phyloP scores from a whole-genome alignment of 2,888 invertebrate species.

The Gnatocerus cornutus region DNA sequence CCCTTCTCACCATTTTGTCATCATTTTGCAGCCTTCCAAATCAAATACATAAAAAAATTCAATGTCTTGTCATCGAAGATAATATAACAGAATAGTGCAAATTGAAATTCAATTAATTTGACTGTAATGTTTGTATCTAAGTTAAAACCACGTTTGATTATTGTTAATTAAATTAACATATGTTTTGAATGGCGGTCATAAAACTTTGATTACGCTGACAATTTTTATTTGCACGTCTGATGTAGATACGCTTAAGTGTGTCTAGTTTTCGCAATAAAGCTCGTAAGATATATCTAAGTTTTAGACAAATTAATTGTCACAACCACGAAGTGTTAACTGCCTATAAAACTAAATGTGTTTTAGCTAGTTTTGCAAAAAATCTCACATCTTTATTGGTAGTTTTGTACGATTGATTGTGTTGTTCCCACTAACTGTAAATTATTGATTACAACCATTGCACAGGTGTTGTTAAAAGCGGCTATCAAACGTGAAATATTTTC shows the following conservation, averaged over 20 bases:
- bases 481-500: constrained; percentile 10
- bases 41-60: too few species aligned
- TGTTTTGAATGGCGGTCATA: too few species aligned
- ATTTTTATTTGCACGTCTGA: constrained; percentile 4
- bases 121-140: too few species aligned
- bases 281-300: neutral
- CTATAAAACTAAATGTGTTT: constrained; percentile 26
- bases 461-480: constrained; percentile 3
- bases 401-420: constrained; percentile 1
- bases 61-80: too few species aligned
- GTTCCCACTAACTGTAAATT: neutral
- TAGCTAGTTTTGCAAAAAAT: constrained; percentile 5
- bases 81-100: too few species aligned
- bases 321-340: constrained; percentile 22
- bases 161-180: too few species aligned
- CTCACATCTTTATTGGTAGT: constrained; percentile 10
- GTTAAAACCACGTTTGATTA: too few species aligned
- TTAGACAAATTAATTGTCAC: constrained; percentile 24
- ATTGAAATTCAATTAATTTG: too few species aligned
- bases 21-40: too few species aligned
- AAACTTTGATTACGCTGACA: neutral
- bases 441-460: constrained; percentile 2
- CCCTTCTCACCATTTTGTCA: too few species aligned
- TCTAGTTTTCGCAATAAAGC: neutral
- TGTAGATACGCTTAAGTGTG: too few species aligned